Base-by-base conservation (phyloP, 2,888 invertebrate species). In the Hermodice carunculata region DNA sequence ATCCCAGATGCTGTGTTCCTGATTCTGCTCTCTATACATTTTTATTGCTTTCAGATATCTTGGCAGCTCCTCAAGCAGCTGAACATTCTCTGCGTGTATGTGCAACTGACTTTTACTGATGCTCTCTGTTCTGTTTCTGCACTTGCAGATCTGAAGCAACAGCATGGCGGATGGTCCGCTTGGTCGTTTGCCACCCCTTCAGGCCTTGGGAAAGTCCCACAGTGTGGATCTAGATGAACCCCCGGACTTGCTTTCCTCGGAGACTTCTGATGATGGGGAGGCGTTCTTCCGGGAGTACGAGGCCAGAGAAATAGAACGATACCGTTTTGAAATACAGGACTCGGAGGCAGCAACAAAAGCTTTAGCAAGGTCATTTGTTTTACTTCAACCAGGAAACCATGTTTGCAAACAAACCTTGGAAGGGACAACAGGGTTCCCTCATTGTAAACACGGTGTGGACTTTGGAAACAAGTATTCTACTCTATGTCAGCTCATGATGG, bases 351-450 rank as follows among this genome's bases (percentile, higher is more conserved):
- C 78, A 3, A 74, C 77, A 1, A 71, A 74, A 53, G 71, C 76
- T 40, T 72, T 82, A 19, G 70, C 76, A 3, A 70, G 75, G 46
- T 65, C 70, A 19, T 82, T 81, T 61, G 72, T 76, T 62, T 73
- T 83, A 26, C 64, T 81, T 28, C 74, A 80, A 44, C 84, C 84
- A 29, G 81, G 82, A 2, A 70, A 73, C 53, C 81, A 84, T 68
- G 76, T 81, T 28, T 77, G 80, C 40, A 80, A 79, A 64, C 64
- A 78, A 43, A 40, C 43, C 17, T 22, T 53, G 19, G 54, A 61
- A 34, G 37, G 57, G 26, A 62, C 59, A 11, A 31, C 62, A 11
- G 76, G 77, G 40, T 83, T 85, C 61, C 72, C 78, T 19, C 85
- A 85, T 68, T 82, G 84, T 64, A 74, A 75, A 43, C 75, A 78